Evolutionary conservation across 2,888 invertebrate species (phyloP), one percentile per base, ranked within the genome.

Genomic region (Chaitophorus viminalis): DNA sequence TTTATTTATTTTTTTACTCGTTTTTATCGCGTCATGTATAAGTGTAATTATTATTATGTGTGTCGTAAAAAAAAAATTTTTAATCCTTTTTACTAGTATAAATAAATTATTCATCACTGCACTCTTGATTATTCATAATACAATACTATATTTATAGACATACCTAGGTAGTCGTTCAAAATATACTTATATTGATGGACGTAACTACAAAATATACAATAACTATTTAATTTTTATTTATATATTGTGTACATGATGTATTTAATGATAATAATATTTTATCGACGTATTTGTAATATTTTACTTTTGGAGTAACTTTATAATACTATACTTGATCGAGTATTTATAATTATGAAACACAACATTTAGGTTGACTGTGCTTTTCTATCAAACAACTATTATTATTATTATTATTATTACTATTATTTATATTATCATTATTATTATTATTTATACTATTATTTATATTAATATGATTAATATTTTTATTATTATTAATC

Each of bases 401-500:
- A 46, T 39, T 75, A 75, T 39, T 74, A 74, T 74, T 46, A 46
- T 46, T 46, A 9, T 46, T n/a, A n/a, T n/a, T n/a, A 9, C 9
- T 46, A 8, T 46, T 46, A 14, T 46, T 46, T 14, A 14, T 46
- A 46, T 46, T 46, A 70, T 25, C 31, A 33, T 85, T 74, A 29
- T 76, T 39, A 46, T 39, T 39, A 75, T n/a, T n/a, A n/a, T n/a
- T n/a, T n/a, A n/a, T n/a, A n/a, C n/a, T n/a, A n/a, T n/a, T n/a
- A n/a, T n/a, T n/a, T n/a, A n/a, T n/a, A n/a, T n/a, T n/a, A n/a
- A 29, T 70, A 70, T 72, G 17, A 46, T 21, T 65, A 46, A 76
- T 74, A n/a, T 81, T 70, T 75, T 82, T 88, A 46, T 88, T 33
- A 83, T 88, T 29, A 65, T 81, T 46, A 52, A 54, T n/a, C 6